Percentiles rank a stretch among this genome's conserved stretches.
Conservation (phyloP, 2,797 vertebrate genomes). For the Ficedula albicollis region DNA sequence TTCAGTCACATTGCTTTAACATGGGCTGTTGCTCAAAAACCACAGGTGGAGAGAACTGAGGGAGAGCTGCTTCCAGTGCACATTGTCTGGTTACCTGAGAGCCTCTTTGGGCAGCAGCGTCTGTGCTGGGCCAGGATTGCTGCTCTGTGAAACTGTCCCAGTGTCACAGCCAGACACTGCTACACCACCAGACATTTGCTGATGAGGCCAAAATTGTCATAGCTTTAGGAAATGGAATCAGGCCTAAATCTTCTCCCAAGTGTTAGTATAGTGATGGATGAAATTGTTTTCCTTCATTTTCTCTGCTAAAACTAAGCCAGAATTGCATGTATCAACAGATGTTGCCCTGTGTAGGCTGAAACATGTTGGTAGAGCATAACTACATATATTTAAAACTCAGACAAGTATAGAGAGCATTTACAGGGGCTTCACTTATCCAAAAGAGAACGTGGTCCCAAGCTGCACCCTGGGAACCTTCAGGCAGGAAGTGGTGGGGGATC, state of each 20-base stretch:
- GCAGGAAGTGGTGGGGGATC: conserved; percentile 51
- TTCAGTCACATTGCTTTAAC: not conserved
- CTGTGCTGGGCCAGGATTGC: not conserved
- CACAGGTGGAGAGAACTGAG: not conserved
- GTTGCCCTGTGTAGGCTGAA: conserved; percentile 42
- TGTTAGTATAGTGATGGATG: conserved; percentile 33
- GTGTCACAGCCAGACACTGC: not conserved
- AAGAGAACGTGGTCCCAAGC: conserved; percentile 23
- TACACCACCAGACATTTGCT: not conserved
- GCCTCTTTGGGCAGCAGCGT: not conserved
- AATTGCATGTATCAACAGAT: conserved; percentile 50
- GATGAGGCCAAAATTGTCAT: not conserved
- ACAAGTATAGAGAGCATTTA: not conserved
- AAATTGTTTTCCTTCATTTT: conserved; percentile 52
- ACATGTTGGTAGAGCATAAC: conserved; percentile 34
- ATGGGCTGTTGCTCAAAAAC: not conserved
- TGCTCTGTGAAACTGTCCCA: not conserved
- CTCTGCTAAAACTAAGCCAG: conserved; percentile 24
- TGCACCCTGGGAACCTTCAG: conserved; percentile 42
- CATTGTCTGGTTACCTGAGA: not conserved
- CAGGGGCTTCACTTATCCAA: conserved; percentile 42
- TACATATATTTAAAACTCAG: conserved; percentile 23
- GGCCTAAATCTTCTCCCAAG: conserved; percentile 23
- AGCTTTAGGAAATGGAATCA: conserved; percentile 26
- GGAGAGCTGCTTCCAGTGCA: not conserved